A percentile compares a stretch with the other conserved stretches of the same genome.
These are phyloP conservation scores for Sarcophaga peregrina DNA, from an alignment of 1,140 invertebrate genomes.

Conservation along the genomic window DNA sequence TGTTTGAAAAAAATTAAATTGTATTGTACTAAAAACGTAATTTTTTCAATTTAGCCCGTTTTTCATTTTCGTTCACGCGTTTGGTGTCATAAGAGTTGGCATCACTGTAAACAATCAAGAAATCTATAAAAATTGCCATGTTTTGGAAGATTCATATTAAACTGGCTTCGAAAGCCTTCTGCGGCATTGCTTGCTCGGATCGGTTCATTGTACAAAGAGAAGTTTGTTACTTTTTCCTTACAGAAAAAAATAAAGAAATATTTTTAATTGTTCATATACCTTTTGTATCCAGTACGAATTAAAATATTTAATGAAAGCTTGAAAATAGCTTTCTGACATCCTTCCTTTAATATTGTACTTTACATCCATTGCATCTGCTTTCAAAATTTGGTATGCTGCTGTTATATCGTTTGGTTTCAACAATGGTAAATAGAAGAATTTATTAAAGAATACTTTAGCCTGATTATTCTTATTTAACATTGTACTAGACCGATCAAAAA, in stretches of 20 bases:
- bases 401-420: too few relatives aligned
- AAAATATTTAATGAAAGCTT: constrained; percentile 30
- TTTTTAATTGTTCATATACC: constrained; percentile 19
- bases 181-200: constrained; percentile 28
- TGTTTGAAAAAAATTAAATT: too few relatives aligned
- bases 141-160: constrained; percentile 39
- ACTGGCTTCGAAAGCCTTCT: constrained; percentile 26
- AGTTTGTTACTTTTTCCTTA: constrained; percentile 30
- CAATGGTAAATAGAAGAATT: too few relatives aligned
- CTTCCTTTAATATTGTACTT: constrained; percentile 33
- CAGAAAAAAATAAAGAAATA: constrained; percentile 26
- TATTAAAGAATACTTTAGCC: too few relatives aligned
- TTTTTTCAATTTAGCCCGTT: too few relatives aligned
- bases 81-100: too few relatives aligned
- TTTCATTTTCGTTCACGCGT: too few relatives aligned
- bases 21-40: too few relatives aligned
- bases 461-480: too few relatives aligned
- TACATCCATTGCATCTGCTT: constrained; percentile 36
- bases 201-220: constrained; percentile 32
- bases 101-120: too few relatives aligned
- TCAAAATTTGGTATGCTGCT: constrained; percentile 34
- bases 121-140: constrained; percentile 25
- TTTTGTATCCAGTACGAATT: constrained; percentile 22
- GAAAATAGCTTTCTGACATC: constrained; percentile 25
- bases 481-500: too few relatives aligned